Conservation (phyloP, 2,113 vertebrate species). For the Arvicanthis niloticus region DNA sequence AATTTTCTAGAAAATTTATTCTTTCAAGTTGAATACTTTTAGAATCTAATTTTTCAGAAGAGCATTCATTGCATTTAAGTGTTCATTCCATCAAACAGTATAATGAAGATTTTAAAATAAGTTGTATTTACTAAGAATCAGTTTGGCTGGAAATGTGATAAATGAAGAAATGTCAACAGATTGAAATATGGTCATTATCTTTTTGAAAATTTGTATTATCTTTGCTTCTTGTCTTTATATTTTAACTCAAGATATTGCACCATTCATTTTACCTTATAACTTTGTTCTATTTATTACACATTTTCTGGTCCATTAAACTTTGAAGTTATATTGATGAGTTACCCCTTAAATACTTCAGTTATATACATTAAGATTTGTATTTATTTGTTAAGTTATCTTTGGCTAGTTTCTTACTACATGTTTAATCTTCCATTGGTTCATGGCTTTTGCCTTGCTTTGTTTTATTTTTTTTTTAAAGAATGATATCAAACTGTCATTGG, state of each 20-base stretch:
- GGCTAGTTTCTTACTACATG: background rate
- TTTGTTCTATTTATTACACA: background rate
- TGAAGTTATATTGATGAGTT: background rate
- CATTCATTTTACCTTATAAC: background rate
- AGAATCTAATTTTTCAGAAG: slow-evolving; percentile 19
- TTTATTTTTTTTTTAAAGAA: background rate
- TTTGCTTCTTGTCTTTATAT: slow-evolving; percentile 1
- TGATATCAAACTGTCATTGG: background rate
- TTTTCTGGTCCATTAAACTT: slow-evolving; percentile 31
- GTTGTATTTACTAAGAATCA: slow-evolving; percentile 23
- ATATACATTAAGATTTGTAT: background rate
- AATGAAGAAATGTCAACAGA: background rate
- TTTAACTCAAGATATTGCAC: background rate
- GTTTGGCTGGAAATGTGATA: background rate
- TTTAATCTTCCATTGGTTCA: background rate
- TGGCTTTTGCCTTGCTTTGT: background rate
- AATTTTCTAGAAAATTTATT: background rate
- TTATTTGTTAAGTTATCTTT: background rate
- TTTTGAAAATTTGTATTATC: slow-evolving; percentile 4
- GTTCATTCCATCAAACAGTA: background rate
- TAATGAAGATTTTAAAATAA: slow-evolving; percentile 27
- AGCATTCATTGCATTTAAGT: background rate
- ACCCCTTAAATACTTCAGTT: background rate
- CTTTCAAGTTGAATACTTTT: background rate
- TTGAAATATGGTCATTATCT: slow-evolving; percentile 5